Conservation (phyloP, 2,888 invertebrate genomes). For the Magallana nippona region DNA sequence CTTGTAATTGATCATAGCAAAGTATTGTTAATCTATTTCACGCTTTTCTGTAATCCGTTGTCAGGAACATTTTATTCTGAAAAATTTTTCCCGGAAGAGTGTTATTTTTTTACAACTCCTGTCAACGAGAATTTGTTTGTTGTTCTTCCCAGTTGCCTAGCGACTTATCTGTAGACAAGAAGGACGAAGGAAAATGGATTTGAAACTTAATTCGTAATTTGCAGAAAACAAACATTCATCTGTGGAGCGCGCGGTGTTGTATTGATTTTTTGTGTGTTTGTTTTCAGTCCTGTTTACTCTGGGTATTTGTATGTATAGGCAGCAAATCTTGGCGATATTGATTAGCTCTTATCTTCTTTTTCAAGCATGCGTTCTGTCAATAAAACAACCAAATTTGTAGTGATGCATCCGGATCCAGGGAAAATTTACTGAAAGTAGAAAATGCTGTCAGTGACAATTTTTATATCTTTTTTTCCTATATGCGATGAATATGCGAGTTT, state of each 20-base stretch:
- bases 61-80: too few relatives aligned
- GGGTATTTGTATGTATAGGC: conserved; percentile 25
- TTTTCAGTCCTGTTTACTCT: conserved; percentile 5
- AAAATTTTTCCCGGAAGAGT: not conserved
- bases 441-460: not conserved
- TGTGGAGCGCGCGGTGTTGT: not conserved
- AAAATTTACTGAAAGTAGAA: not conserved
- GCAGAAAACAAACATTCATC: conserved; percentile 49
- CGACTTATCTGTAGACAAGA: conserved; percentile 26
- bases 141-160: not conserved
- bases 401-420: not conserved
- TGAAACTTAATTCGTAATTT: conserved; percentile 45
- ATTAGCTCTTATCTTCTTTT: conserved; percentile 23
- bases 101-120: not conserved
- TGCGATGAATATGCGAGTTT: too few relatives aligned
- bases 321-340: not conserved
- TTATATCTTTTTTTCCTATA: not conserved
- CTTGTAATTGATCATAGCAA: too few relatives aligned
- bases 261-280: conserved; percentile 45
- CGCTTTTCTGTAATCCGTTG: too few relatives aligned
- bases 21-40: too few relatives aligned
- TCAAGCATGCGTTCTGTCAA: conserved; percentile 5
- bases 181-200: conserved; percentile 30
- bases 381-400: conserved; percentile 8
- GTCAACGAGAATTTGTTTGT: not conserved